phyloP scores from a whole-genome alignment of 2,888 invertebrate species.

The Chloroclysta siterata region DNA sequence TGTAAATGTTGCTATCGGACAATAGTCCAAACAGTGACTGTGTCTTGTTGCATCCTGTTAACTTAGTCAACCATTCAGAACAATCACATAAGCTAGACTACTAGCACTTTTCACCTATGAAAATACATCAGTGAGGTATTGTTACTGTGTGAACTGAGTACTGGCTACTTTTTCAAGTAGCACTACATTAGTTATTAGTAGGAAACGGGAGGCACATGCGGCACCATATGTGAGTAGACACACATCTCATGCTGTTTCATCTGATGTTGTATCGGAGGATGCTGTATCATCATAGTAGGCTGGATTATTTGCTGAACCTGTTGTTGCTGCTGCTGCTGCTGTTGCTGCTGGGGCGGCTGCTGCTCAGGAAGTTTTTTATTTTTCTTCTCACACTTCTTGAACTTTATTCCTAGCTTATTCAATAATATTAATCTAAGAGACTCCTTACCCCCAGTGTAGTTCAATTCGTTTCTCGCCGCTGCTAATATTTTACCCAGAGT shows the following conservation, averaged over 20 bases:
- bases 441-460: conserved; percentile 76
- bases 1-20: no score
- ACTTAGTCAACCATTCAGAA: background rate
- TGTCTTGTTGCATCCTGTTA: background rate
- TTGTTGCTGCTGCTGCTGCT: conserved; percentile 38
- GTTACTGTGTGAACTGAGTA: background rate
- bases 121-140: background rate
- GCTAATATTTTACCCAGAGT: conserved; percentile 76
- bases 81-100: background rate
- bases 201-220: conserved; percentile 74
- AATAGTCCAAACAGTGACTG: background rate
- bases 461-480: conserved; percentile 72
- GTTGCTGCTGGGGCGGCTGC: conserved; percentile 42
- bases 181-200: conserved; percentile 48
- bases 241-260: conserved; percentile 73
- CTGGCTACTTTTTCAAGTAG: background rate
- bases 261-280: conserved; percentile 56
- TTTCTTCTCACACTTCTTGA: conserved; percentile 80
- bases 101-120: background rate
- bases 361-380: conserved; percentile 72
- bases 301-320: conserved; percentile 53
- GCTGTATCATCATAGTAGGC: conserved; percentile 42
- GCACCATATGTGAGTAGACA: conserved; percentile 74
- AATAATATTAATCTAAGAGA: conserved; percentile 74
- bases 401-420: conserved; percentile 78